A percentile compares a stretch with the other conserved stretches of the same genome.
Evolutionary conservation across 2,113 vertebrate species (phyloP).

Genomic region (Blennius ocellaris): DNA sequence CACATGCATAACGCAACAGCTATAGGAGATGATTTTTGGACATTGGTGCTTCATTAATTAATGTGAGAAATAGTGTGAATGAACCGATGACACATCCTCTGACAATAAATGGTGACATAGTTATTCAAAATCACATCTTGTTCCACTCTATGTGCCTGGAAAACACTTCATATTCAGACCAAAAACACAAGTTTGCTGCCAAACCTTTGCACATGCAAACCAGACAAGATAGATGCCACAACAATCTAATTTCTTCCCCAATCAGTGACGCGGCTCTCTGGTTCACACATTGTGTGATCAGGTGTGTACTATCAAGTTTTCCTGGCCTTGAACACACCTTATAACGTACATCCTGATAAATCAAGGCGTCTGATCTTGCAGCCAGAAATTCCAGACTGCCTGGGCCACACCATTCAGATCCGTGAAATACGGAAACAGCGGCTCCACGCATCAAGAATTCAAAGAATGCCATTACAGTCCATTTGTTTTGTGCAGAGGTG

Average conservation of each 20-base stretch:
- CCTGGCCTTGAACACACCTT: slow-evolving; percentile 37
- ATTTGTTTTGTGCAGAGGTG: slow-evolving; percentile 72
- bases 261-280: slow-evolving; percentile 12
- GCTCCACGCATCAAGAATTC: slow-evolving; percentile 80
- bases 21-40: too few species aligned
- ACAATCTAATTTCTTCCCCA: slow-evolving; percentile 26
- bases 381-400: slow-evolving; percentile 77
- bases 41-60: background rate
- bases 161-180: background rate
- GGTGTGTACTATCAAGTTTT: slow-evolving; percentile 36
- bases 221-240: background rate
- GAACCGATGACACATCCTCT: background rate
- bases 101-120: too few species aligned
- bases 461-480: slow-evolving; percentile 85
- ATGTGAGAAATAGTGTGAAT: background rate
- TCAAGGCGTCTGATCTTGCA: slow-evolving; percentile 77
- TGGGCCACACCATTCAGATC: slow-evolving; percentile 72
- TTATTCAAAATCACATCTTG: background rate
- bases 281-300: slow-evolving; percentile 36
- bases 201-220: slow-evolving; percentile 1
- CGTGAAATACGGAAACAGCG: slow-evolving; percentile 76
- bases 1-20: too few species aligned
- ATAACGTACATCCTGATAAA: slow-evolving; percentile 79
- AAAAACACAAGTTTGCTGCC: background rate
- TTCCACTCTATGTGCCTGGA: background rate